These are phyloP conservation scores for Brachyopa scutellaris DNA, from an alignment of 2,888 invertebrate species.

Conservation along the genomic window DNA sequence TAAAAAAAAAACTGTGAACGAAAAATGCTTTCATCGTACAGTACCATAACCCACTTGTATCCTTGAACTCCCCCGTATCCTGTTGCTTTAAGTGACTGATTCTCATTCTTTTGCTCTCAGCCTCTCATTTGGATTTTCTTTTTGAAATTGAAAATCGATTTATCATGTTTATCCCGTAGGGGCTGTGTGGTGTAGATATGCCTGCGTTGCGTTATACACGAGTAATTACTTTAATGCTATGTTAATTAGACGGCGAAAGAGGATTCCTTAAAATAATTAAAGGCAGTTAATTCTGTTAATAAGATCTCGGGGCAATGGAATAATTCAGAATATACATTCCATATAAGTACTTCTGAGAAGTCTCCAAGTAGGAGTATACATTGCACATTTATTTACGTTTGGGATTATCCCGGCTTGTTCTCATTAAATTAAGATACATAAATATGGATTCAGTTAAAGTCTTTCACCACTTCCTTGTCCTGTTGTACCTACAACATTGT, in stretches of 20 bases:
- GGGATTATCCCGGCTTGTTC: no score
- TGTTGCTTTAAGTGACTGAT: slow-evolving; percentile 55
- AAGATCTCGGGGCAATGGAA: no score
- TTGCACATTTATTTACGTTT: no score
- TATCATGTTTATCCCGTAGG: not conserved
- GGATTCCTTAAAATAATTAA: not conserved
- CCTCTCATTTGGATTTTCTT: not conserved
- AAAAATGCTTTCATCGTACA: slow-evolving; percentile 36
- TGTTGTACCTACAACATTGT: no score
- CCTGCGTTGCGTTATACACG: not conserved
- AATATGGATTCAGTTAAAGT: no score
- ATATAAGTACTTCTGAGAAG: no score
- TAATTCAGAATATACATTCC: no score
- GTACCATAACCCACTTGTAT: slow-evolving; percentile 20
- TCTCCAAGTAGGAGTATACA: no score
- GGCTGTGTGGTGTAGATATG: not conserved
- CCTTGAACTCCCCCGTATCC: slow-evolving; percentile 43
- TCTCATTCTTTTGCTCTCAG: slow-evolving; percentile 1
- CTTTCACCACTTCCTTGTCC: no score
- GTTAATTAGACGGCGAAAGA: not conserved
- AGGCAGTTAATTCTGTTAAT: not conserved
- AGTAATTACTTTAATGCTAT: slow-evolving; percentile 7
- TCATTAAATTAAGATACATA: no score
- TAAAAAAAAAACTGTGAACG: no score
- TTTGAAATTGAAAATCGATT: slow-evolving; percentile 47